Evolutionary conservation across 2,113 vertebrate genomes (phyloP), one percentile per base, ranked within the genome.

Genomic region (Gnathonemus longibarbis): DNA sequence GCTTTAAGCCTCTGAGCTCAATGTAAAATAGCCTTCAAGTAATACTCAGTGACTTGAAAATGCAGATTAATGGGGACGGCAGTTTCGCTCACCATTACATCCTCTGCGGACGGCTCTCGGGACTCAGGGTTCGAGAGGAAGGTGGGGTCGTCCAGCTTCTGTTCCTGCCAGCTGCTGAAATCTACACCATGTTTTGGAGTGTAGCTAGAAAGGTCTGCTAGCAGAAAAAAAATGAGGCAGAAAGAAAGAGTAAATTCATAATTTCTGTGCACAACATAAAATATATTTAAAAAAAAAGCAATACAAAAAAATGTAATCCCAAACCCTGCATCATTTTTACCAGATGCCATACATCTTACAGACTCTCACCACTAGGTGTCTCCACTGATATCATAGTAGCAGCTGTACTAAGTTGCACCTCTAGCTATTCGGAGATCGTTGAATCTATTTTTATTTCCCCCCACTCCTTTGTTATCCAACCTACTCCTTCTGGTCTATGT

Each of bases 81-180:
- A 62, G 2, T 8, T 85, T 31, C 13, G 58, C 96, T 97, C 93
- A 99, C 98, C 98, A 98, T 98, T 83, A 96, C 95, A 84, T 97
- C 97, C 93, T 94, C 95, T 42, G 90, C 90, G 0, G 88, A 93
- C 13, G 92, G 86, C 62, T 94, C 93, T 0, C 92, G 94, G 91
- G 90, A 66, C 85, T 90, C 85, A 84, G 85, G 53, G 10, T 93
- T 93, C 87, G 92, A 93, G 46, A 50, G 93, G 27, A 93, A 89
- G 19, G 93, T 92, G 1, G 91, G 58, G 13, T 95, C 96, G 21
- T 96, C 95, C 0, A 94, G 92, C 24, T 96, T 97, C 93, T 97
- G 96, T 89, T 98, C 97, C 93, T 97, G 98, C 98, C 98, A 99
- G 90, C 95, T 93, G 4, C 93, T 97, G 94, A 97, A 98, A 92